Conservation (phyloP, 2,113 vertebrate genomes). For the Grantiella picta region DNA sequence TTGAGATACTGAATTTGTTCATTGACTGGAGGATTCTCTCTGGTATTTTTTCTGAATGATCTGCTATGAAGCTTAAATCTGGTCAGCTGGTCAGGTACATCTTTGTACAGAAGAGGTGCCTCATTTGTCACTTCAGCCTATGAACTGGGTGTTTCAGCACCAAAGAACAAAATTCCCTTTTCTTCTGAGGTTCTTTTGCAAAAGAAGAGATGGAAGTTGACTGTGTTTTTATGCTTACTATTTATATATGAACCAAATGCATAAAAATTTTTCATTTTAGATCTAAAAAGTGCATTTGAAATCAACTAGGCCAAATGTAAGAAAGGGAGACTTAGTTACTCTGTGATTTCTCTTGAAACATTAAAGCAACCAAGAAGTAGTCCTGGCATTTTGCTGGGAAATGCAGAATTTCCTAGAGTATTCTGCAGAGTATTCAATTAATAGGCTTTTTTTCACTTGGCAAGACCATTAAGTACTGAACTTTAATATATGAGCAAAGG, state of each 20-base stretch:
- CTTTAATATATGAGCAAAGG: neutral
- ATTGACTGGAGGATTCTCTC: neutral
- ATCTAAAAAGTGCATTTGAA: rapidly evolving
- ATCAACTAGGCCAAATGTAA: neutral
- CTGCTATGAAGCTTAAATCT: neutral
- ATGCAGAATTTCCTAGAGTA: neutral
- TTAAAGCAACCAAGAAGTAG: neutral
- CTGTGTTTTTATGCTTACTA: neutral
- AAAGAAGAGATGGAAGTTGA: neutral
- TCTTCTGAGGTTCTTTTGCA: neutral
- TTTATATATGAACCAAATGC: neutral
- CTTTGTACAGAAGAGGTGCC: neutral
- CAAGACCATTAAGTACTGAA: neutral
- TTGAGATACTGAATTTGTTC: neutral
- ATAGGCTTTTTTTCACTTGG: neutral
- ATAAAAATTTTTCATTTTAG: neutral
- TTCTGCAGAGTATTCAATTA: neutral
- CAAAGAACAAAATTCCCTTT: neutral
- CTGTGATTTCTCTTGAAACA: neutral
- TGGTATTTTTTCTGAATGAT: neutral
- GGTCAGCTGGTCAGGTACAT: neutral
- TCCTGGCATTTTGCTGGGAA: neutral
- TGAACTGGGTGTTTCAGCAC: neutral
- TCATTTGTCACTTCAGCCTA: neutral
- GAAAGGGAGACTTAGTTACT: neutral